Conservation (phyloP, 2,797 vertebrate species). For the Arrhamphus sclerolepis region DNA sequence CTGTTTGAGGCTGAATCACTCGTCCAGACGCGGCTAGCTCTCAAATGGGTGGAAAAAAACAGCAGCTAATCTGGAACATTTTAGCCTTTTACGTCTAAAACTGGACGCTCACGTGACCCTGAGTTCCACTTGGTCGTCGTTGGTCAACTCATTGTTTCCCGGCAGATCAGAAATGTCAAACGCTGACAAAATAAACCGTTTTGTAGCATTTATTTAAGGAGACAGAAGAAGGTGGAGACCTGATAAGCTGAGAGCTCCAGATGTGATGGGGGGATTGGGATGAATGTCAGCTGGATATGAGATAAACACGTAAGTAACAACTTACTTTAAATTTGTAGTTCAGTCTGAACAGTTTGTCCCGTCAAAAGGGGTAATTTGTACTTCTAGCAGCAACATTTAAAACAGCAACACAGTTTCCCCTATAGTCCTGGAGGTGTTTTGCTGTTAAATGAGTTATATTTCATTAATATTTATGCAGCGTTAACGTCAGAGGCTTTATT, state of each 20-base stretch:
- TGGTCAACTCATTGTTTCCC: background rate
- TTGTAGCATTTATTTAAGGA: constrained; percentile 6
- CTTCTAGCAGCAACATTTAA: background rate
- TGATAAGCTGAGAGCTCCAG: constrained; percentile 27
- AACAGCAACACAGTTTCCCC: background rate
- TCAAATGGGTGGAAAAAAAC: constrained; percentile 11
- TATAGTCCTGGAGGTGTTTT: background rate
- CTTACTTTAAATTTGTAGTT: background rate
- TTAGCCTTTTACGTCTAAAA: background rate
- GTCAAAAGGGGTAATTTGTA: background rate
- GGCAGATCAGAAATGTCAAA: background rate
- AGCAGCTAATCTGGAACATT: constrained; percentile 4
- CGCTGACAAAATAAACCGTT: background rate
- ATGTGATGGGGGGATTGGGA: constrained; percentile 35
- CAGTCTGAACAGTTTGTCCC: background rate
- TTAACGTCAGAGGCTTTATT: constrained; percentile 26
- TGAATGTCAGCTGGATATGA: constrained; percentile 39
- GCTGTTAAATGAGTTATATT: background rate
- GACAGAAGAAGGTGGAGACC: constrained; percentile 15
- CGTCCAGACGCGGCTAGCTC: constrained; percentile 9
- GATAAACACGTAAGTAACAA: constrained; percentile 53
- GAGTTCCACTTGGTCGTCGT: background rate
- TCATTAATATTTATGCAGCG: constrained; percentile 34
- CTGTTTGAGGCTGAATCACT: constrained; percentile 43
- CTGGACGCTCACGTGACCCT: background rate